Conservation (phyloP, 2,113 vertebrate species). For the Malurus cyaneus region DNA sequence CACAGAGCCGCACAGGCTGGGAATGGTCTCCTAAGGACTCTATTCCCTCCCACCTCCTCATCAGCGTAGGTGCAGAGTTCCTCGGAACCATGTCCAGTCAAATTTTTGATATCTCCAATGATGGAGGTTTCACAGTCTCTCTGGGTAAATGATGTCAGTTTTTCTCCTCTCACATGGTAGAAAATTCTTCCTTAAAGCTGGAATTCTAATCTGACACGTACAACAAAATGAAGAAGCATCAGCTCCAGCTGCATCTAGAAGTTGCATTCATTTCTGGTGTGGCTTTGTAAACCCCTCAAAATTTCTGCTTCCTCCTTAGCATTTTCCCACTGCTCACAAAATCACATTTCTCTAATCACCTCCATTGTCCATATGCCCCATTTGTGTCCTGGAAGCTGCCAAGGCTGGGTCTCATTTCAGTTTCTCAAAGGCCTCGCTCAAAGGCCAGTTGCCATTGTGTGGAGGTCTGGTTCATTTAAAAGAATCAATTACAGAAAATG, state of each 20-base stretch:
- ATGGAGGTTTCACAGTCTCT: not conserved
- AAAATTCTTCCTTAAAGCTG: not conserved
- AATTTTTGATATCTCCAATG: not conserved
- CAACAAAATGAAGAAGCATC: not conserved
- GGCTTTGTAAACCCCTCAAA: not conserved
- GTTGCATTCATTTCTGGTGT: not conserved
- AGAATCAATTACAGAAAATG: not conserved
- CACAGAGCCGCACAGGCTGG: not conserved
- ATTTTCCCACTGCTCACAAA: not conserved
- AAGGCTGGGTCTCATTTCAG: not conserved
- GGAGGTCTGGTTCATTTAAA: not conserved
- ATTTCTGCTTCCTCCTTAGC: not conserved
- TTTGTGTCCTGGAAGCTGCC: not conserved
- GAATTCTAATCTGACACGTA: not conserved
- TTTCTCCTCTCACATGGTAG: not conserved
- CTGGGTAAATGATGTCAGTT: not conserved
- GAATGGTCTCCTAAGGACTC: not conserved
- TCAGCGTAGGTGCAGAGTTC: not conserved
- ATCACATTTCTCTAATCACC: not conserved
- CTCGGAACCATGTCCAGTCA: not conserved
- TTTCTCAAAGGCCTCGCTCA: slow-evolving; percentile 18
- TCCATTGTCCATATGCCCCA: not conserved
- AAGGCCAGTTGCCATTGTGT: not conserved
- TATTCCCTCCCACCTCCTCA: not conserved
- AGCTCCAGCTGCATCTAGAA: not conserved